Base-by-base conservation (phyloP, 1,140 invertebrate species). In the Kradibia gibbosae region DNA sequence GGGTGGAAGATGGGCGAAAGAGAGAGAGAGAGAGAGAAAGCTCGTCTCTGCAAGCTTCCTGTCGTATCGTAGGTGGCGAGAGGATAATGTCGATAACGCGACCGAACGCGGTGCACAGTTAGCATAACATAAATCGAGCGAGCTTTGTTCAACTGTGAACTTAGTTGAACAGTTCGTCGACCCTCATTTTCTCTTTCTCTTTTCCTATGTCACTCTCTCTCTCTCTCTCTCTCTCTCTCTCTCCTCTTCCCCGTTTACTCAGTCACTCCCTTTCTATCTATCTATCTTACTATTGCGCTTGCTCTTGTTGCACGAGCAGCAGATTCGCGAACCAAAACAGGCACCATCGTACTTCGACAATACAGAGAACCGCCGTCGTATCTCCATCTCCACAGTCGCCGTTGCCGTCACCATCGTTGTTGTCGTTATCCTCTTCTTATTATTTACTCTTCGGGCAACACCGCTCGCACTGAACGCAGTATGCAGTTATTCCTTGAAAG, bases 101-200 rank as follows among this genome's bases (percentile, higher is more conserved):
- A 45, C 7, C 48, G 71, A 25, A 45, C 48, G 53, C 71, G 79
- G 57, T 28, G 31, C 7, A 39, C 15, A n/a, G 20, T 31, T 31
- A 25, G 73, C 74, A 77, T 81, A 75, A 77, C 73, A 72, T 81
- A 76, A 81, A 81, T 81, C 60, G 75, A 82, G 65, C 65, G 65
- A 34, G 80, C 80, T 82, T 82, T 82, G 80, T 82, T 82, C 80
- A 62, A 78, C 80, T 82, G 55, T 45, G 20, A 73, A 70, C 55
- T 57, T 70, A 42, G 60, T n/a, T 8, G 80, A 25, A 67, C 36
- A 70, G 81, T 82, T 82, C 81, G 81, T 74, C 76, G 75, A 82
- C 81, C 81, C 45, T 5, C 28, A n/a, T 11, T 45, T 22, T 10
- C n/a, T 72, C 53, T 31, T 25, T 28, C 74, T 78, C 67, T 62